phyloP scores from a whole-genome alignment of 2,888 invertebrate species.

The Desoria tigrina region DNA sequence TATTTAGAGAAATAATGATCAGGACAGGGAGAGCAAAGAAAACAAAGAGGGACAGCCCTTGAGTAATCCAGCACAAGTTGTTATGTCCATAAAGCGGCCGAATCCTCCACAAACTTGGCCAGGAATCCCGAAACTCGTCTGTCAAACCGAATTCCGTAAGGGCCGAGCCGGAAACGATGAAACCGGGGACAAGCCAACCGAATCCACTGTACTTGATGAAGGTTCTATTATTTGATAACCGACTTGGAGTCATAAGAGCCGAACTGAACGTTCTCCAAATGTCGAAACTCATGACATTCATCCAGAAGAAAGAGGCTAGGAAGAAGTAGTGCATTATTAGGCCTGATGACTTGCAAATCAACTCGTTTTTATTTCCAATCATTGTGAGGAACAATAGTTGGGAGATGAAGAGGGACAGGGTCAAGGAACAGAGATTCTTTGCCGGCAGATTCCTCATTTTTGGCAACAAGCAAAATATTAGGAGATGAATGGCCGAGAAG shows the following conservation, averaged over 20 bases:
- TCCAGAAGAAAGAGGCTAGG: constrained; percentile 59
- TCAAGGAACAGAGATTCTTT: constrained; percentile 57
- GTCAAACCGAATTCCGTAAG: too few species aligned
- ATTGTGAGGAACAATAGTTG: constrained; percentile 56
- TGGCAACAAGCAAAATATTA: constrained; percentile 55
- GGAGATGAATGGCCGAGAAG: constrained; percentile 56
- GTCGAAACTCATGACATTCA: constrained; percentile 59
- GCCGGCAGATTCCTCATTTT: constrained; percentile 58
- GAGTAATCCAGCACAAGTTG: constrained; percentile 58
- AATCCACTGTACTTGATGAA: constrained; percentile 56
- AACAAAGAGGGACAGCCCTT: constrained; percentile 55
- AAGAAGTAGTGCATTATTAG: constrained; percentile 57
- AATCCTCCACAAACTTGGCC: constrained; percentile 34
- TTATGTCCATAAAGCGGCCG: constrained; percentile 47
- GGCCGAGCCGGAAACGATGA: constrained; percentile 54
- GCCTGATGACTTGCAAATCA: constrained; percentile 46
- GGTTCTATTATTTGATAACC: constrained; percentile 18
- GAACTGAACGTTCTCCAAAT: constrained; percentile 59
- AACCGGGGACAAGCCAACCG: constrained; percentile 57
- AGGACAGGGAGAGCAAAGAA: constrained; percentile 58
- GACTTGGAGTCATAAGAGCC: too few species aligned
- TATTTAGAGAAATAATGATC: constrained; percentile 56
- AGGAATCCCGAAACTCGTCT: constrained; percentile 16
- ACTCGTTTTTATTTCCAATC: constrained; percentile 23
- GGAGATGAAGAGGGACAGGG: constrained; percentile 56